Evolutionary conservation across 2,113 vertebrate species (phyloP), one percentile per base, ranked within the genome.

Genomic region (Callorhinus ursinus): DNA sequence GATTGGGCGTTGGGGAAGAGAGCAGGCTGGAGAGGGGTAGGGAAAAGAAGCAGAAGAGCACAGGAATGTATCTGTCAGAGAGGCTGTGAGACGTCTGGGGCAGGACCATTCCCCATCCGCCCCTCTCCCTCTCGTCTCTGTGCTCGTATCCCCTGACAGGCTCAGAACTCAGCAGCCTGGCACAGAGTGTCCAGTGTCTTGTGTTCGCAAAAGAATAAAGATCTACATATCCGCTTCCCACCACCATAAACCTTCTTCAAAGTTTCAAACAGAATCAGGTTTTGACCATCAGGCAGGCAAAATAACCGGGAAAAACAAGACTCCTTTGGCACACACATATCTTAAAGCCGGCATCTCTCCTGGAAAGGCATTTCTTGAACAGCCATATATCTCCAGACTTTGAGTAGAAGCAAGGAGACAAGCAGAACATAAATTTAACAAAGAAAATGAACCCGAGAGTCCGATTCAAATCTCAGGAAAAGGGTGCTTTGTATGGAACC

Each of bases 401-500:
- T 88, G 63, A 24, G 28, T 94, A 10, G 71, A 88, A 98, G 93
- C 88, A 97, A 94, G 77, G 46, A 96, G 95, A 81, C 72, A 97
- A 87, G 85, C 91, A 96, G 90, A 84, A 96, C 81, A 96, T 97
- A 97, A 97, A 98, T 97, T 97, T 97, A 84, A 95, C 31, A 93
- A 53, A 88, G 85, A 97, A 93, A 93, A 94, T 76, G 88, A 97
- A 97, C 93, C 88, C 5, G 15, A 95, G 93, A 96, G 88, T 84
- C 57, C 5, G 2, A 95, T 88, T 96, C 96, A 97, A 94, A 96
- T 97, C 91, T 96, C 96, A 97, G 97, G 95, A 88, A 97, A 97
- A 97, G 74, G 65, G 79, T 7, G 61, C 79, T 95, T 95, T 97
- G 87, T 76, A 49, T 59, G 67, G 96, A 96, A 97, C 79, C 6